Evolutionary conservation across 2,797 vertebrate species (phyloP).

Genomic region (Cyprinella venusta): DNA sequence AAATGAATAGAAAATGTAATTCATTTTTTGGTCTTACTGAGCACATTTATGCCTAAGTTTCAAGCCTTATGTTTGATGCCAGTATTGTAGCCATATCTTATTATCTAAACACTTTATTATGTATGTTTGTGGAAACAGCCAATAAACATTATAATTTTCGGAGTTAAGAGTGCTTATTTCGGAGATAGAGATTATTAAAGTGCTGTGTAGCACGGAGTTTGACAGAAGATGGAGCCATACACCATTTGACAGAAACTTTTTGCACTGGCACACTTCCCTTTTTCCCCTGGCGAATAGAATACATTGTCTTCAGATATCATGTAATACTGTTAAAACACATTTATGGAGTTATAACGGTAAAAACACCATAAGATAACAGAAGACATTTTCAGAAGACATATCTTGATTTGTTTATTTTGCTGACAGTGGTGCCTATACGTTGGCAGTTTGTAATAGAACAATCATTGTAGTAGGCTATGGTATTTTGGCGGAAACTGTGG

Average conservation of each 20-base stretch:
- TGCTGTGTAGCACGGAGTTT: neutral
- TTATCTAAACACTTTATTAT: constrained; percentile 8
- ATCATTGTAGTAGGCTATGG: too few species aligned
- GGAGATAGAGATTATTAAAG: neutral
- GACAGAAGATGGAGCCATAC: constrained; percentile 50
- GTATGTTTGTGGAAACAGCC: constrained; percentile 11
- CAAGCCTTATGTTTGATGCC: constrained; percentile 15
- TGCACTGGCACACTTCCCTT: neutral
- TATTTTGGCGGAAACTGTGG: constrained; percentile 18
- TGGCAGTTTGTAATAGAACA: neutral
- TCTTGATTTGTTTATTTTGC: neutral
- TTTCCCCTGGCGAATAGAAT: neutral
- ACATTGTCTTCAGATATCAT: neutral
- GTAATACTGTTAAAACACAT: neutral
- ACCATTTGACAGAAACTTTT: neutral
- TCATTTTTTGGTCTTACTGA: neutral
- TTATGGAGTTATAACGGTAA: neutral
- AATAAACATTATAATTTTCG: constrained; percentile 27
- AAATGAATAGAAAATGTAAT: neutral
- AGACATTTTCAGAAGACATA: neutral
- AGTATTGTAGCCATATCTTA: constrained; percentile 8
- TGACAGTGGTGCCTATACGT: neutral
- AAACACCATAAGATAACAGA: neutral
- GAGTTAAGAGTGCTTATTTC: neutral
- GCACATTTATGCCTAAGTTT: constrained; percentile 34